Evolutionary conservation across 2,797 vertebrate species (phyloP).

Genomic region (Microchirus variegatus): DNA sequence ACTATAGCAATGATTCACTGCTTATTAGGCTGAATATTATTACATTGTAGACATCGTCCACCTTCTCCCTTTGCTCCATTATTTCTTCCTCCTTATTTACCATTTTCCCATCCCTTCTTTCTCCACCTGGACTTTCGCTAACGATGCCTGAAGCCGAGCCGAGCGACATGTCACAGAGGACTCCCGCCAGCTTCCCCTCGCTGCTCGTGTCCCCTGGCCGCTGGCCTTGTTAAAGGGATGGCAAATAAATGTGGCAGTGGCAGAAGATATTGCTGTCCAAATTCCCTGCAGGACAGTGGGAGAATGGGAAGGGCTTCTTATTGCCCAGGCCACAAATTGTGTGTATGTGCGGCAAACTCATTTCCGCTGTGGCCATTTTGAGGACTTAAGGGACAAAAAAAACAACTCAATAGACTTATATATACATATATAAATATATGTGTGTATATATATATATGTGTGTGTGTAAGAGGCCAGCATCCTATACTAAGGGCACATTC

Average conservation of each 20-base stretch:
- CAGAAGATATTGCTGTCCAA: constrained; percentile 50
- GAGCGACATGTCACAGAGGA: constrained; percentile 38
- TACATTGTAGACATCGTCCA: background rate
- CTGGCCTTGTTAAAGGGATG: constrained; percentile 61
- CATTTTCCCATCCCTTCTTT: constrained; percentile 3
- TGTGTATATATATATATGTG: constrained; percentile 48
- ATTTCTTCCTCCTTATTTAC: constrained; percentile 29
- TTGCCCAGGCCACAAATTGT: constrained; percentile 27
- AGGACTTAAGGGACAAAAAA: constrained; percentile 34
- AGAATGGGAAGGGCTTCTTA: constrained; percentile 31
- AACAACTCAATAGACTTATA: constrained; percentile 15
- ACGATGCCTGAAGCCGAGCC: constrained; percentile 32
- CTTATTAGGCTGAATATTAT: constrained; percentile 16
- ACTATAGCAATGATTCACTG: no score
- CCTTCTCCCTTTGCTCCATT: constrained; percentile 11
- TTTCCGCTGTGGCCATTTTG: constrained; percentile 45
- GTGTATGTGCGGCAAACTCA: constrained; percentile 20
- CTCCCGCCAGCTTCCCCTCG: constrained; percentile 37
- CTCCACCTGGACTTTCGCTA: constrained; percentile 31
- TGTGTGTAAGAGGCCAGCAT: constrained; percentile 29
- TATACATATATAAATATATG: no score
- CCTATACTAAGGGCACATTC: constrained; percentile 20
- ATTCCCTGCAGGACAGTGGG: constrained; percentile 44
- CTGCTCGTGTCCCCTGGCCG: constrained; percentile 49
- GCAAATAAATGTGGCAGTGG: constrained; percentile 59